phyloP scores from a whole-genome alignment of 2,797 vertebrate genomes.

The Nyctibius grandis region DNA sequence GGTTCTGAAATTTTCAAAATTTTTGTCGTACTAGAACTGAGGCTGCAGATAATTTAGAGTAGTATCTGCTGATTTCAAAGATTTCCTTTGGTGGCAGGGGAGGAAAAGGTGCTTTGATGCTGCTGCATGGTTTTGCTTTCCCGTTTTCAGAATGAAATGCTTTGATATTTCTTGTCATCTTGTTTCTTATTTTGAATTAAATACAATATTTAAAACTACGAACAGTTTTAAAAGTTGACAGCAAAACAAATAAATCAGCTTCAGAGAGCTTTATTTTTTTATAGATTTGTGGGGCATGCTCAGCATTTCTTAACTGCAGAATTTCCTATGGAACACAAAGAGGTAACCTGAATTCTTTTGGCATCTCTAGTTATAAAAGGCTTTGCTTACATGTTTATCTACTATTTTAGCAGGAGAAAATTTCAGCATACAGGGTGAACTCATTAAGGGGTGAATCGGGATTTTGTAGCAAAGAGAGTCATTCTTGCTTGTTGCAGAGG shows the following conservation, averaged over 20 bases:
- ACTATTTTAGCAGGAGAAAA: not conserved
- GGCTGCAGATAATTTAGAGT: not conserved
- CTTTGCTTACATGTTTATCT: not conserved
- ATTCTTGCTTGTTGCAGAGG: not conserved
- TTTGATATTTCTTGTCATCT: not conserved
- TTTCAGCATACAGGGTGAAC: not conserved
- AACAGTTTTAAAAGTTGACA: not conserved
- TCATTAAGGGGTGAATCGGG: not conserved
- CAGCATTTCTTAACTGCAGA: not conserved
- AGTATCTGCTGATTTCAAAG: not conserved
- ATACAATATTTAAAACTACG: not conserved
- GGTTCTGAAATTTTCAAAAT: not conserved
- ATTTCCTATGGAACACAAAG: not conserved
- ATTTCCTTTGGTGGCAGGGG: not conserved
- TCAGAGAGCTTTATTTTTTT: not conserved
- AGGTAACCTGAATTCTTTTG: not conserved
- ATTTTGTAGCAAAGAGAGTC: not conserved
- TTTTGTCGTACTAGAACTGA: not conserved
- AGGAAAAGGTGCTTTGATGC: not conserved
- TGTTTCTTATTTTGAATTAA: not conserved
- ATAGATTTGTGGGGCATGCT: not conserved
- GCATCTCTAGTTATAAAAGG: not conserved
- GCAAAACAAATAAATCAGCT: not conserved
- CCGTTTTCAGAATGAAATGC: not conserved
- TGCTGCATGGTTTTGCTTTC: not conserved